A percentile compares a stretch with the other conserved stretches of the same genome.
Evolutionary conservation across 2,113 vertebrate species (phyloP).

Genomic region (Alouatta palliata): DNA sequence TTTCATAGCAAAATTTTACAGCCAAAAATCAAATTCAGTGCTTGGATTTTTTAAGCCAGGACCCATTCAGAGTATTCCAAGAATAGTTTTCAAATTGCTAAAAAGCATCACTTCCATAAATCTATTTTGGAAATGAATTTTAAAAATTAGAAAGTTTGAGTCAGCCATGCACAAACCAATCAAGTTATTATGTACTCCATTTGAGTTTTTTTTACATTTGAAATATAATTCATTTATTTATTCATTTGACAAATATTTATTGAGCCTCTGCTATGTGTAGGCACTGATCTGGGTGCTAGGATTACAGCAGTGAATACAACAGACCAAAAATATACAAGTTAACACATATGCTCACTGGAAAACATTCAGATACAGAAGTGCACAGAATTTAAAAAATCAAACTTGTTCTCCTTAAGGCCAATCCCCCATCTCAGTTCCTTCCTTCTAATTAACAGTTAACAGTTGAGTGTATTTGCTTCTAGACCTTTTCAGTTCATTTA

Average conservation of each 20-base stretch:
- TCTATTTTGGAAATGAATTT: conserved; percentile 34
- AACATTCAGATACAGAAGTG: neutral
- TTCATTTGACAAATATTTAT: neutral
- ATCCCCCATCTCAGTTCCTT: neutral
- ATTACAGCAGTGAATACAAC: neutral
- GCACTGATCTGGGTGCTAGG: neutral
- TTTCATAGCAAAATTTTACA: conserved; percentile 39
- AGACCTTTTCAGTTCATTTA: neutral
- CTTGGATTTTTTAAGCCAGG: conserved; percentile 36
- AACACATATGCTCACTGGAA: neutral
- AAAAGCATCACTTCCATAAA: conserved; percentile 45
- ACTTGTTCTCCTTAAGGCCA: neutral
- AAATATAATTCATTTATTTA: neutral
- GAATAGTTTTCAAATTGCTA: conserved; percentile 54
- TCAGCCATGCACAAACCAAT: neutral
- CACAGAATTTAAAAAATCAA: neutral
- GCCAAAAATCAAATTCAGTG: conserved; percentile 51
- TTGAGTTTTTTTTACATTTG: neutral
- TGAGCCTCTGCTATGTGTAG: neutral
- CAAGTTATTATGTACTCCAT: neutral
- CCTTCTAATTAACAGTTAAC: neutral
- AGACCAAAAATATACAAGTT: neutral
- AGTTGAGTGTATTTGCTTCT: neutral
- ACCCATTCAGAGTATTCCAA: conserved; percentile 50
- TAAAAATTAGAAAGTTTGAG: conserved; percentile 45